A percentile compares a stretch with the other conserved stretches of the same genome.
phyloP scores from a whole-genome alignment of 1,140 invertebrate species.

The Heliconius melpomene region DNA sequence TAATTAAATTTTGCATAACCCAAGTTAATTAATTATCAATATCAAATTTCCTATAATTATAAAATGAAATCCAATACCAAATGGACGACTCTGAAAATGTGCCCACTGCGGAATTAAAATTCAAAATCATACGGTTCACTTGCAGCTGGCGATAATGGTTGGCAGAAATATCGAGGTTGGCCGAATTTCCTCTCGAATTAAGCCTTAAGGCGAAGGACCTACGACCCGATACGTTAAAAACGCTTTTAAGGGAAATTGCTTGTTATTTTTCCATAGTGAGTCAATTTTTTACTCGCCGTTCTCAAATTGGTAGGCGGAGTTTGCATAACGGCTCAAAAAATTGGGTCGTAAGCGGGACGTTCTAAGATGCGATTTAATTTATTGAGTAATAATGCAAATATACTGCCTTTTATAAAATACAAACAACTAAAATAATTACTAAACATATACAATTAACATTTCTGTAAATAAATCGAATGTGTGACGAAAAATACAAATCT shows the following conservation, averaged over 20 bases:
- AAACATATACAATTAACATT: neutral
- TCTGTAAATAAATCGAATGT: too few species aligned
- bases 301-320: slow-evolving; percentile 49
- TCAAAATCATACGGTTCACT: slow-evolving; percentile 45
- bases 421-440: neutral
- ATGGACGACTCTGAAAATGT: slow-evolving; percentile 22
- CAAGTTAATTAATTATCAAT: slow-evolving; percentile 6
- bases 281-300: slow-evolving; percentile 40
- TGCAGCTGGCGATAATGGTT: slow-evolving; percentile 45
- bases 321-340: slow-evolving; percentile 44
- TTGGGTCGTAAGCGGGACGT: slow-evolving; percentile 41
- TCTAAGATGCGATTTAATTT: slow-evolving; percentile 36
- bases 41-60: slow-evolving; percentile 2
- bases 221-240: slow-evolving; percentile 38
- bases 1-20: neutral
- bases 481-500: too few species aligned
- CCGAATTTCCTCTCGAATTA: slow-evolving; percentile 39
- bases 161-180: slow-evolving; percentile 40
- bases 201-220: slow-evolving; percentile 42
- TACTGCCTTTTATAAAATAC: neutral
- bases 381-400: slow-evolving; percentile 26
- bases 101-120: slow-evolving; percentile 31
- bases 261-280: slow-evolving; percentile 40
- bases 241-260: slow-evolving; percentile 42
- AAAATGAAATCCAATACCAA: slow-evolving; percentile 29